These are phyloP conservation scores for Clostera curtula DNA, from an alignment of 2,888 invertebrate species.

Conservation along the genomic window DNA sequence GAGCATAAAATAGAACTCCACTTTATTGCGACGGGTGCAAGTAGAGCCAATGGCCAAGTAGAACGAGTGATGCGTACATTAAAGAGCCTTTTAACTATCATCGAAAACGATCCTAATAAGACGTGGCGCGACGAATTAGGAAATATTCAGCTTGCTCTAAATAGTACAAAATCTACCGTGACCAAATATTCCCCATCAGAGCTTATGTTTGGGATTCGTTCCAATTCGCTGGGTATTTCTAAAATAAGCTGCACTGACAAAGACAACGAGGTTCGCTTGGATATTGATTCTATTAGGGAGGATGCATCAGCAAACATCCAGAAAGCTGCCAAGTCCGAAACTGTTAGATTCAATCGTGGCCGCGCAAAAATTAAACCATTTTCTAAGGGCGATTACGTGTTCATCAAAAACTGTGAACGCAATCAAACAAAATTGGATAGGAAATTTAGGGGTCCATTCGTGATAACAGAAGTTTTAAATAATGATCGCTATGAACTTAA, in stretches of 20 bases:
- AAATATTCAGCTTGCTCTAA: conserved; percentile 18
- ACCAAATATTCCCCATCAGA: conserved; percentile 17
- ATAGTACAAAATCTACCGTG: conserved; percentile 14
- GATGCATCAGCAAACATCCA: conserved; percentile 7
- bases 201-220: conserved; percentile 16
- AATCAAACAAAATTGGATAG: conserved; percentile 16
- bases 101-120: conserved; percentile 1
- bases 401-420: conserved; percentile 13
- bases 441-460: conserved; percentile 14
- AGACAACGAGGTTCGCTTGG: conserved; percentile 2
- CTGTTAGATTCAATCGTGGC: conserved; percentile 9
- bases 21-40: conserved; percentile 2
- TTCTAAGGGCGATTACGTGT: conserved; percentile 13
- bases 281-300: conserved; percentile 4
- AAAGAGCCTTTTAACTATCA: conserved; percentile 1
- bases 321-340: conserved; percentile 6
- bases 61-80: conserved; percentile 3
- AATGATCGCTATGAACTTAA: conserved; percentile 13
- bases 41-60: neutral
- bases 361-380: conserved; percentile 10
- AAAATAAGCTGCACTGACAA: neutral
- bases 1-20: conserved; percentile 2
- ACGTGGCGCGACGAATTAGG: conserved; percentile 14
- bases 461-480: conserved; percentile 8
- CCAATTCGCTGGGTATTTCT: conserved; percentile 9